Evolutionary conservation across 2,888 invertebrate species (phyloP), one percentile per base, ranked within the genome.

Genomic region (Eucriotettix oculatus): DNA sequence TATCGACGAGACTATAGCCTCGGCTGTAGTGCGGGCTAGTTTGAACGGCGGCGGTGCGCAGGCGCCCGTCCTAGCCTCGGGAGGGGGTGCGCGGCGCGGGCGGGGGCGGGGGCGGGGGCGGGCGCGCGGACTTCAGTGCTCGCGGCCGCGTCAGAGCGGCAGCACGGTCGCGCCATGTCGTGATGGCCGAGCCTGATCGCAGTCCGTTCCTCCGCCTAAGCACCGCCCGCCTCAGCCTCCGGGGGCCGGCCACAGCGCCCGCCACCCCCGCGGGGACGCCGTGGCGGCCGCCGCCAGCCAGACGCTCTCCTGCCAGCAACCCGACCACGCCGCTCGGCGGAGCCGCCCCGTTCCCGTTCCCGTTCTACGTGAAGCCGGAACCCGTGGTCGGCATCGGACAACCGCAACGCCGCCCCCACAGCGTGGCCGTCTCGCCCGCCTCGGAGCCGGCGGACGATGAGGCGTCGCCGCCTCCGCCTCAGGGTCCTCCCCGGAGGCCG

Each of bases 331-430:
- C 62, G 17, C 56, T 12, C 58, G 44, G 48, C 29, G 44, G 29
- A n/a, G 53, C 56, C 12, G 52, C 55, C 54, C 42, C 58, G 54
- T 61, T 53, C 42, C 61, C 71, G 44, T 82, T 81, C 72, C 75
- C 78, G 63, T 75, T 79, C 54, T 82, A 82, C 71, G 77, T 77
- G 52, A 63, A 62, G 17, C 63, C 63, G 17, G 61, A 62, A 9
- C 63, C 63, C 54, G 59, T 61, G 41, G 29, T 60, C 40, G 48
- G 43, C 54, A 52, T 57, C 41, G 58, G 29, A 10, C 57, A 64
- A 53, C 58, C 62, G n/a, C 64, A 65, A 44, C 62, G 65, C 48
- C 59, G 66, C 43, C 64, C 64, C 2, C 63, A 62, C 66, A 72
- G 71, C 70, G 71, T 71, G 71, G 73, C 70, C 71, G 69, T 69